phyloP scores from a whole-genome alignment of 2,113 vertebrate genomes.

The Propithecus coquereli region DNA sequence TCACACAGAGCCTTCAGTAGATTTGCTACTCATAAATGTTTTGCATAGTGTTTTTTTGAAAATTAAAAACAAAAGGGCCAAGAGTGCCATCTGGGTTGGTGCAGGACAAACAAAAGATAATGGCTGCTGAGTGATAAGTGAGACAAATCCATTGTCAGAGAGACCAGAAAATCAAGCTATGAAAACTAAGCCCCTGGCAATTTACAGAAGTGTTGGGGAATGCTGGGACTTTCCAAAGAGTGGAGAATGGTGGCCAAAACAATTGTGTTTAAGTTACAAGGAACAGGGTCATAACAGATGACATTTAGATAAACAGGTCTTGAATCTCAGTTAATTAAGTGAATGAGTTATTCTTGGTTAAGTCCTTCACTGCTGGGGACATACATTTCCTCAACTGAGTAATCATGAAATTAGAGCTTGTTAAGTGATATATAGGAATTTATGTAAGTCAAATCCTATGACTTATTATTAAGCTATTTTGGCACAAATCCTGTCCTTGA shows the following conservation, averaged over 20 bases:
- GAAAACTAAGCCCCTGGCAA: neutral
- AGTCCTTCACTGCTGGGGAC: neutral
- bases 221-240: neutral
- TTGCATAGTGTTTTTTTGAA: neutral
- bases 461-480: neutral
- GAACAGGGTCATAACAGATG: neutral
- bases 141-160: neutral
- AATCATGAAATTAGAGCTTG: constrained; percentile 23
- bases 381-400: neutral
- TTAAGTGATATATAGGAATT: constrained; percentile 13
- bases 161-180: neutral
- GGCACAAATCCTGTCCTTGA: constrained; percentile 12
- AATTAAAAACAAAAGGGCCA: neutral
- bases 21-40: neutral
- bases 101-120: neutral
- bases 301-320: neutral
- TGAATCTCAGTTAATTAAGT: constrained; percentile 3
- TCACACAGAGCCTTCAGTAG: neutral
- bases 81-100: neutral
- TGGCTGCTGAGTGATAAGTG: neutral
- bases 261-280: neutral
- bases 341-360: neutral
- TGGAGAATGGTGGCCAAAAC: neutral
- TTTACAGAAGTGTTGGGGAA: neutral
- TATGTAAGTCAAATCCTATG: neutral